Percentiles rank a stretch among this genome's conserved stretches.
These are phyloP conservation scores for Myiopsitta monachus DNA, from an alignment of 2,113 vertebrate genomes.

Conservation along the genomic window DNA sequence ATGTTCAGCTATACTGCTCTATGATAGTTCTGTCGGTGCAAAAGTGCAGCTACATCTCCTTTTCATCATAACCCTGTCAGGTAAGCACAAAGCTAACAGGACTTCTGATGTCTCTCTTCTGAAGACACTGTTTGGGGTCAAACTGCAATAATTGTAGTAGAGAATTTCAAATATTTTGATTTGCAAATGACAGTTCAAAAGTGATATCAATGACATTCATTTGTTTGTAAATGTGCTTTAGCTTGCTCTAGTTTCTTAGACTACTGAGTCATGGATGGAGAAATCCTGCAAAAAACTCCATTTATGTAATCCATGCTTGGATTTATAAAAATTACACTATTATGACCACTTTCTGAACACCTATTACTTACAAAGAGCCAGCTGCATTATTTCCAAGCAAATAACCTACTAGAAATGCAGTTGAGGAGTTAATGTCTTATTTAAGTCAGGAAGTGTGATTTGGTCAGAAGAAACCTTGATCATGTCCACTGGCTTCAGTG, in stretches of 20 bases:
- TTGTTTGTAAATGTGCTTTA: background rate
- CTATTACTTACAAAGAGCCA: background rate
- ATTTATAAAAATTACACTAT: background rate
- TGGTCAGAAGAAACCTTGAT: background rate
- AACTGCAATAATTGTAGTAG: background rate
- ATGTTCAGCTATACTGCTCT: background rate
- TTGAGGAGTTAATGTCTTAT: background rate
- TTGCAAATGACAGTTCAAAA: background rate
- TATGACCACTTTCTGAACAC: background rate
- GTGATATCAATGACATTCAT: background rate
- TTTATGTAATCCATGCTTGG: background rate
- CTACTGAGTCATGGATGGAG: background rate
- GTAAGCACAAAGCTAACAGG: background rate
- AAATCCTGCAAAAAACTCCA: background rate
- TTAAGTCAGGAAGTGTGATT: background rate
- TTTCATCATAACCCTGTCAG: background rate
- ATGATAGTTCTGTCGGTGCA: background rate
- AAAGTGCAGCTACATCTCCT: accelerated
- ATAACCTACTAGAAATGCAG: background rate
- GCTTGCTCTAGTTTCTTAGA: background rate
- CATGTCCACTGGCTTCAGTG: background rate
- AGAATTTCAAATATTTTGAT: background rate
- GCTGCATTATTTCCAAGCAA: background rate
- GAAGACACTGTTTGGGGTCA: background rate
- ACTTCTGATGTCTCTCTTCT: background rate